Base-by-base conservation (phyloP, 2,888 invertebrate genomes). In the Iphiclides podalirius region DNA sequence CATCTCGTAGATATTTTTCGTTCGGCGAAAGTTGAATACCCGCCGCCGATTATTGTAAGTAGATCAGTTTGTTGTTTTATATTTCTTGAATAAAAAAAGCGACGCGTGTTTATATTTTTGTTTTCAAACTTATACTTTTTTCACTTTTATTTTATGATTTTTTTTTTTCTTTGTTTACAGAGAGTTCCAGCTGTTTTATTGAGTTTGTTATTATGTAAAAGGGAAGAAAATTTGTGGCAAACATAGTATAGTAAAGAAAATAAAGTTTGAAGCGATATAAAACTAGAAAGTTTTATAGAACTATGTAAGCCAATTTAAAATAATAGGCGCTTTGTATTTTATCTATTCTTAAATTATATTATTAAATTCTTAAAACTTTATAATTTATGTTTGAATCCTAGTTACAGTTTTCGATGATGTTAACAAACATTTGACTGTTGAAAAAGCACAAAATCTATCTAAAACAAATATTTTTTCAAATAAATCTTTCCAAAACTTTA, bases 1-100 rank as follows among this genome's bases (percentile, higher is more conserved):
- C 94, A 94, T 89, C 93, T 93, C 90, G 92, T 93, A 88, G 93
- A 93, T 90, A 91, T 93, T 86, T 93, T 93, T 89, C 93, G 92
- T 90, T 93, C 93, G 91, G 93, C 91, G 89, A 92, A 92, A 83
- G 92, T 93, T 91, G 94, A 93, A 86, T 93, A 93, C 90, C 90
- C 93, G 89, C 88, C 88, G 76, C 91, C 91, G 87, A 90, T 92
- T 91, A 93, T 92, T 92, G 93, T 93, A 90, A 93, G 93, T 93
- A 92, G 76, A 75, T 14, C 42, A 57, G 52, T 55, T 31, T 31
- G n/a, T 31, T 6, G 2, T 31, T 11, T 31, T 61, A 47, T 54
- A 42, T 56, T 55, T 54, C n/a, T 51, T 50, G 35, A 37, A 55
- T 44, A 43, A 16, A 6, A 6, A 14, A 26, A 44, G 35, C 16